Base-by-base conservation (phyloP, 2,797 vertebrate genomes). In the Orestias chungarensis region DNA sequence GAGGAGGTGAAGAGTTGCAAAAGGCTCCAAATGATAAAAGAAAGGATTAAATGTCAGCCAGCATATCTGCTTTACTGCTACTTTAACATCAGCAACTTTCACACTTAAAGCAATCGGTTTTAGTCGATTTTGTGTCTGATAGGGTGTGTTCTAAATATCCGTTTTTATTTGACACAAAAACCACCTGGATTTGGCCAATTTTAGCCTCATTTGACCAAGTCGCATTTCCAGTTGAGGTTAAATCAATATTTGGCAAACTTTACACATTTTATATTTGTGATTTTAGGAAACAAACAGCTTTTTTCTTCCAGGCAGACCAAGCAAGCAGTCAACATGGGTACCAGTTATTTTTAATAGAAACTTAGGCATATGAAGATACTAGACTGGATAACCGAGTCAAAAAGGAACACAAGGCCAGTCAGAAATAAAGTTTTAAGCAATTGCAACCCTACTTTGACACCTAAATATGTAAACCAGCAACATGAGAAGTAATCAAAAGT, bases 31-130 rank as follows among this genome's bases (percentile, higher is more conserved):
- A 84, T 74, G 78, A 86, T 82, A 87, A 78, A 79, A 64, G 52
- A 68, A 75, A 49, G 84, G 82, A 84, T 91, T 86, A 88, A 87
- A 90, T 68, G 67, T 72, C 74, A 87, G 62, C 43, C 47, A 68
- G 61, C 44, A 29, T 71, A 62, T 79, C 80, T 74, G 74, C 82
- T 62, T 69, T 55, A 1, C 80, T 71, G 71, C 71, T 71, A 12
- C 71, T 73, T 76, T 35, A 83, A 82, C 31, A 52, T 66, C 23
- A 25, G 23, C 6, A 42, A 73, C 54, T 20, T 69, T 74, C 38
- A 47, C 14, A 23, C 29, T 70, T 50, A 33, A 9, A 59, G 4
- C 55, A 59, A 54, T 27, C 12, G 9, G n/a, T 62, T 62, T 62
- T n/a, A 11, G 18, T 15, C 0, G 11, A 12, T 64, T 64, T 42